A percentile compares a stretch with the other conserved stretches of the same genome.
These are phyloP conservation scores for Nymphalis polychloros DNA, from an alignment of 2,888 invertebrate species.

Conservation along the genomic window DNA sequence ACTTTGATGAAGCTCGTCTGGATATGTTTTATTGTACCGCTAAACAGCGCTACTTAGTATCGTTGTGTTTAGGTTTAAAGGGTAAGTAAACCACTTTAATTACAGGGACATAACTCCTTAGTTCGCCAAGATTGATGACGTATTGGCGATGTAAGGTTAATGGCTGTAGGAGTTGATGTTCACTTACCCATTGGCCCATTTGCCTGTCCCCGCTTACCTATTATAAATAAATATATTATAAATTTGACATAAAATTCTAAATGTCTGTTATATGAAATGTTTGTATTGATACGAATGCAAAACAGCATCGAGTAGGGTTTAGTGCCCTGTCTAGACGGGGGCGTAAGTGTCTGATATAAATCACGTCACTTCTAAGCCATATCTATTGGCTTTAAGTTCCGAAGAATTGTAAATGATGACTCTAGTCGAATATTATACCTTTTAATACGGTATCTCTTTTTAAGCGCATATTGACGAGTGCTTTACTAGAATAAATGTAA, in stretches of 20 bases:
- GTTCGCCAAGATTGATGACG: no score
- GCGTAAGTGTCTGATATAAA: constrained; percentile 37
- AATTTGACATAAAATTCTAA: neutral
- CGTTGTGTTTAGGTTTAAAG: no score
- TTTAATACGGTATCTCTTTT: neutral
- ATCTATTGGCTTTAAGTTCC: constrained; percentile 13
- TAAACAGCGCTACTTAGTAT: no score
- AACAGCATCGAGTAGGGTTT: constrained; percentile 44
- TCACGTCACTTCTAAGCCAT: constrained; percentile 31
- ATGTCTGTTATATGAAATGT: neutral
- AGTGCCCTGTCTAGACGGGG: constrained; percentile 50
- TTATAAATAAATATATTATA: no score
- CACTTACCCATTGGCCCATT: no score
- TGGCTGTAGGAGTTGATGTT: no score
- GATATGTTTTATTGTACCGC: no score
- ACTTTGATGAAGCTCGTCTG: no score
- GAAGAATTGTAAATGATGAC: constrained; percentile 16
- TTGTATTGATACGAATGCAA: constrained; percentile 23
- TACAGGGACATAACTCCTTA: no score
- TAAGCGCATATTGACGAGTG: neutral
- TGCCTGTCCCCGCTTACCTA: no score
- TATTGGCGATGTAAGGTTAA: no score
- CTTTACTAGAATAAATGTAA: neutral
- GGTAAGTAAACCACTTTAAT: no score
- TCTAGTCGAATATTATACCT: constrained; percentile 3